Base-by-base conservation (phyloP, 2,113 vertebrate genomes). In the Anolis sagrei region DNA sequence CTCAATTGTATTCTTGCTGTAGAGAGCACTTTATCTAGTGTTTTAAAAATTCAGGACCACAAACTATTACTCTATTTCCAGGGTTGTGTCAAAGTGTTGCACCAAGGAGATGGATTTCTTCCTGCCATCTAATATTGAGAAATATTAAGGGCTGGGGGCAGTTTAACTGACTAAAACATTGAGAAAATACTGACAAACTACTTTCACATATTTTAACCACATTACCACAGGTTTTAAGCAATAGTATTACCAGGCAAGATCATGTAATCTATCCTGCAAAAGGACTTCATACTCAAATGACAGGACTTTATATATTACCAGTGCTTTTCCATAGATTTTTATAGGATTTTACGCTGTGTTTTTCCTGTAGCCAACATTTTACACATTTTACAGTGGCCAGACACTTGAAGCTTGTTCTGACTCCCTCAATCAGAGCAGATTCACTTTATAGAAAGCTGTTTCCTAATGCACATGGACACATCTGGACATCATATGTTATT, bases 1-100 rank as follows among this genome's bases (percentile, higher is more conserved):
- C 86, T 80, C 25, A 64, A 87, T 18, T 81, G n/a, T 10, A 36
- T n/a, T 84, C 82, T 84, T 58, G 83, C 68, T 88, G 13, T 13
- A 83, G 11, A n/a, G 21, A 25, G 36, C 16, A 79, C 49, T 83
- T 85, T 85, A 27, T 23, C 32, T 44, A 14, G 36, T 74, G 21
- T 25, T 21, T 51, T 25, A 73, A 34, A 73, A 61, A 79, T 27
- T 70, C 36, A 49, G 72, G 29, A 27, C 61, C 29, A 64, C 10
- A 9, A 58, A 34, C 51, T 44, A 68, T 11, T 34, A 25, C 19
- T n/a, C 27, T 14, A 25, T 27, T 79, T 73, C 66, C 19, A 44
- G 1, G 16, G 58, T 64, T 44, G 23, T 80, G 21, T 14, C 73
- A 66, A 48, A 49, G 10, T 44, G 7, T n/a, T 77, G 74, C 1